phyloP scores from a whole-genome alignment of 2,113 vertebrate species.

The Cyprinodon variegatus region DNA sequence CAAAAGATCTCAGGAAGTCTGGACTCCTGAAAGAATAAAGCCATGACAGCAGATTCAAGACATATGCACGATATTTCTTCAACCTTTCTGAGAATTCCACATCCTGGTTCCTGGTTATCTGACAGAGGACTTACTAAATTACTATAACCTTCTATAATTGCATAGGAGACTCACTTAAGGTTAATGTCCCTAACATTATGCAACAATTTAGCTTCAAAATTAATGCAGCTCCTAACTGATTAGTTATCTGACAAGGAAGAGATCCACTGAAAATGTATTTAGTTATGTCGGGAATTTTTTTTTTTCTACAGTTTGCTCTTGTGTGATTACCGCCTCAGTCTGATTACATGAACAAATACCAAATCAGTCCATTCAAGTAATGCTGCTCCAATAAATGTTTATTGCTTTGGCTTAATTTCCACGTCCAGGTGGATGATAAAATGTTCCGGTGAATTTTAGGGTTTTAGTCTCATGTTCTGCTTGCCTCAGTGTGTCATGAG shows the following conservation, averaged over 20 bases:
- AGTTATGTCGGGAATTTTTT: conserved; percentile 40
- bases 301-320: conserved; percentile 31
- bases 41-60: neutral
- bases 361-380: conserved; percentile 37
- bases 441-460: conserved; percentile 46
- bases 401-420: conserved; percentile 57
- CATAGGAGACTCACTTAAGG: neutral
- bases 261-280: conserved; percentile 6
- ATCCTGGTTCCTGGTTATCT: neutral
- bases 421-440: conserved; percentile 64
- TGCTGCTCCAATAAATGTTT: conserved; percentile 47
- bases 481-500: conserved; percentile 52
- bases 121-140: neutral
- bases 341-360: conserved; percentile 57
- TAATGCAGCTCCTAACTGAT: neutral
- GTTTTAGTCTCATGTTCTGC: conserved; percentile 55
- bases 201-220: neutral
- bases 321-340: conserved; percentile 25
- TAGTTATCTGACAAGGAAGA: conserved; percentile 27
- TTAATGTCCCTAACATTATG: neutral
- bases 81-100: neutral
- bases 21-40: neutral
- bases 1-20: neutral
- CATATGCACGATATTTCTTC: neutral
- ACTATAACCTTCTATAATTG: neutral